Conservation (phyloP, 2,113 vertebrate genomes). For the Girardinichthys multiradiatus region DNA sequence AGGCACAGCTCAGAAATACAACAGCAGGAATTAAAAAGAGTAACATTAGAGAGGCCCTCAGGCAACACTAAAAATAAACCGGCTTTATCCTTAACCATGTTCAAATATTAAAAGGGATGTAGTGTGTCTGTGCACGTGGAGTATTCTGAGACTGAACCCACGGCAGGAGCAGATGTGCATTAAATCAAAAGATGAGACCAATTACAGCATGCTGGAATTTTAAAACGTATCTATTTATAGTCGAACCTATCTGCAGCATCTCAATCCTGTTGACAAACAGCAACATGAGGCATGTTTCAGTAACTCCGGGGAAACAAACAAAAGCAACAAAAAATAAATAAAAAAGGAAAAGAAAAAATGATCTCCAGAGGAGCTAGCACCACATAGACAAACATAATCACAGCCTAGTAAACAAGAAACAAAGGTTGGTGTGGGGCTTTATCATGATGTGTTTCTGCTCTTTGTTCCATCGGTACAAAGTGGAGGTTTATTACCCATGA, state of each 20-base stretch:
- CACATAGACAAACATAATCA: constrained; percentile 53
- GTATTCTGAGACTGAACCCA: constrained; percentile 10
- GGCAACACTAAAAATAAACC: constrained; percentile 50
- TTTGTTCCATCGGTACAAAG: constrained; percentile 29
- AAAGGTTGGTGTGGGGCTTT: constrained; percentile 26
- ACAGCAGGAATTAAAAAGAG: constrained; percentile 47
- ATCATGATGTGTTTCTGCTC: constrained; percentile 26
- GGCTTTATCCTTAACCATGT: constrained; percentile 36
- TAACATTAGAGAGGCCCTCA: constrained; percentile 21
- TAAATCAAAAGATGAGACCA: constrained; percentile 17
- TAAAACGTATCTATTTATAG: constrained; percentile 34
- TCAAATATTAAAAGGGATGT: constrained; percentile 23
- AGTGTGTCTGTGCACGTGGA: constrained; percentile 16
- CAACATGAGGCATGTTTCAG: constrained; percentile 29
- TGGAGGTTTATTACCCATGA: constrained; percentile 21
- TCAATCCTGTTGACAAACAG: constrained; percentile 44
- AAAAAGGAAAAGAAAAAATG: constrained; percentile 49
- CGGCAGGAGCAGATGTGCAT: constrained; percentile 11
- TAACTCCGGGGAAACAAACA: constrained; percentile 34
- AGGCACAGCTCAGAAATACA: constrained; percentile 27
- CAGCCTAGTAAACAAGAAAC: constrained; percentile 28
- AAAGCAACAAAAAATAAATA: constrained; percentile 9
- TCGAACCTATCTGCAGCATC: constrained; percentile 51
- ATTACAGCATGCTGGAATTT: constrained; percentile 52
- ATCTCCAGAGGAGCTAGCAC: constrained; percentile 52